These are phyloP conservation scores for Hecatera dysodea DNA, from an alignment of 2,888 invertebrate species.

Conservation along the genomic window DNA sequence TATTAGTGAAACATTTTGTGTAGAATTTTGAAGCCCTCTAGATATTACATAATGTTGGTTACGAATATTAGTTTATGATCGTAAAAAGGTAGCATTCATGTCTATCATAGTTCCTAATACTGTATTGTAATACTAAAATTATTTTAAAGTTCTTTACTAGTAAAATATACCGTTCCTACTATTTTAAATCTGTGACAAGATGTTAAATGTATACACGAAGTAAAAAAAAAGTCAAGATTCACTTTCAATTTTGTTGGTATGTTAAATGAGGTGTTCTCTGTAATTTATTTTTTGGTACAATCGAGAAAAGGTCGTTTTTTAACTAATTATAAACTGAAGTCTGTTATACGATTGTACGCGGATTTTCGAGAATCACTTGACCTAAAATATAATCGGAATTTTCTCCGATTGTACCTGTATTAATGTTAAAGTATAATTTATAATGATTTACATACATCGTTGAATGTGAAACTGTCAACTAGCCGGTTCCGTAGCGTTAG, in stretches of 20 bases:
- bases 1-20: conserved; percentile 79
- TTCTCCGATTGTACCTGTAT: conserved; percentile 63
- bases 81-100: conserved; percentile 87
- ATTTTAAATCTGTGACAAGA: conserved; percentile 87
- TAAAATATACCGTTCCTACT: conserved; percentile 91
- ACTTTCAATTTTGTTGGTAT: conserved; percentile 73
- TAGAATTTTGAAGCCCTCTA: conserved; percentile 75
- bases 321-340: conserved; percentile 53
- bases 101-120: conserved; percentile 91
- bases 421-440: conserved; percentile 64
- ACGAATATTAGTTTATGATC: conserved; percentile 86
- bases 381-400: conserved; percentile 36
- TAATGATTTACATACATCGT: conserved; percentile 54
- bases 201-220: conserved; percentile 80
- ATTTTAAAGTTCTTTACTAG: conserved; percentile 90
- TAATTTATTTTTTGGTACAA: conserved; percentile 71
- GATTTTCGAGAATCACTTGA: conserved; percentile 47
- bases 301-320: conserved; percentile 60
- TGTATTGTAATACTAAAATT: conserved; percentile 89
- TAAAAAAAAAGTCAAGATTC: conserved; percentile 69
- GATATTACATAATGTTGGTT: conserved; percentile 82
- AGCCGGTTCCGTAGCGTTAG: conserved; percentile 78
- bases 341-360: conserved; percentile 55
- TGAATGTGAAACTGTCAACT: conserved; percentile 67
- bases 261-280: conserved; percentile 71